Evolutionary conservation across 2,797 vertebrate species (phyloP).

Genomic region (Myotis pilosus): DNA sequence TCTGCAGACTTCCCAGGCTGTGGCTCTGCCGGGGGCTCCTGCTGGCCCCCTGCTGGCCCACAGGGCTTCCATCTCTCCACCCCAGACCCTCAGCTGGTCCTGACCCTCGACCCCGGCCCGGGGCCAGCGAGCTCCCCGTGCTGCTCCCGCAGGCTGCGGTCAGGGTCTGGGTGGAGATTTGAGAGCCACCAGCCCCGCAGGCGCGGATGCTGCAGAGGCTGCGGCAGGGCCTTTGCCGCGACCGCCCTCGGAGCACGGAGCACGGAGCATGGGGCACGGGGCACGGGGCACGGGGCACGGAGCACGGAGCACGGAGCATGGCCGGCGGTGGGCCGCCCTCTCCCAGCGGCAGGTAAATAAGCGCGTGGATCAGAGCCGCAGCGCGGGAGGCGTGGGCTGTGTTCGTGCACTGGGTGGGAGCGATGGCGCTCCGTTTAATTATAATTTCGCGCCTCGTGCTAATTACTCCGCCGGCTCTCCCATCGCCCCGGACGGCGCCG

Average conservation of each 20-base stretch:
- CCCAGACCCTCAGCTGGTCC: background rate
- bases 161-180: background rate
- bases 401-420: constrained; percentile 61
- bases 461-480: constrained; percentile 74
- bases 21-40: background rate
- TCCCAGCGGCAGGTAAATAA: background rate
- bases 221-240: fast-evolving
- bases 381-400: background rate
- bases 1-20: too few relatives aligned
- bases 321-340: too few relatives aligned
- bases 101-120: background rate
- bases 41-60: fast-evolving
- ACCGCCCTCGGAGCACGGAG: too few relatives aligned
- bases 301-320: too few relatives aligned
- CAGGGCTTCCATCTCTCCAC: fast-evolving
- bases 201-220: fast-evolving
- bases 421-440: constrained; percentile 76
- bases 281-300: too few relatives aligned
- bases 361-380: background rate
- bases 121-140: too few relatives aligned
- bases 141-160: background rate
- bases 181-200: fast-evolving
- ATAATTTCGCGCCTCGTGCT: constrained; percentile 73
- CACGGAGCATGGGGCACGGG: too few relatives aligned
- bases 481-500: constrained; percentile 65